phyloP scores from a whole-genome alignment of 1,140 invertebrate genomes.

The Orchesella cincta region DNA sequence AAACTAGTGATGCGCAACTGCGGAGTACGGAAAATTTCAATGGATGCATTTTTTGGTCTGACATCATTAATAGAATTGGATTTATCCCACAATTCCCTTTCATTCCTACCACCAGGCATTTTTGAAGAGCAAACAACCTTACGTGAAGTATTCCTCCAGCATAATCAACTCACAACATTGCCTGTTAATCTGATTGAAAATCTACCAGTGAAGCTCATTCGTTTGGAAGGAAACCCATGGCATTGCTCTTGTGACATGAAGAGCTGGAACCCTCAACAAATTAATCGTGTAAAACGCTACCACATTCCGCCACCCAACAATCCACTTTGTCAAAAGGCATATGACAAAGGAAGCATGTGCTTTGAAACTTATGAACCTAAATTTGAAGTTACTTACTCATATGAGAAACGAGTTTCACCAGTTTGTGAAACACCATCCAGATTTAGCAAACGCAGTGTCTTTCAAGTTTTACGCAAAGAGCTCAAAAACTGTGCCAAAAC shows the following conservation, averaged over 20 bases:
- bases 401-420: constrained; percentile 64
- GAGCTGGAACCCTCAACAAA: constrained; percentile 62
- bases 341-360: constrained; percentile 57
- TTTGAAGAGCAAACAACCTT: constrained; percentile 66
- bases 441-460: constrained; percentile 64
- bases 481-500: neutral
- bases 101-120: constrained; percentile 63
- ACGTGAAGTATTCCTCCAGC: constrained; percentile 64
- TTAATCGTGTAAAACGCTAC: constrained; percentile 59
- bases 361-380: constrained; percentile 28
- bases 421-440: constrained; percentile 64
- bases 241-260: constrained; percentile 68
- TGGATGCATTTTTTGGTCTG: constrained; percentile 69
- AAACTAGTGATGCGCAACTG: constrained; percentile 66
- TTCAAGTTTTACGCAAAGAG: constrained; percentile 62
- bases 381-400: constrained; percentile 55
- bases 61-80: constrained; percentile 64
- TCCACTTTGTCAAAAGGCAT: constrained; percentile 55
- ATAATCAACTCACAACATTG: constrained; percentile 64
- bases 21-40: constrained; percentile 65
- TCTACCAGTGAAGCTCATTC: constrained; percentile 59
- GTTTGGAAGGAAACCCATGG: constrained; percentile 69
- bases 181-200: constrained; percentile 63
- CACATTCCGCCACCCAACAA: constrained; percentile 51
- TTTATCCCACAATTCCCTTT: constrained; percentile 65